These are phyloP conservation scores for Odontamblyopus lacepedii DNA, from an alignment of 2,797 vertebrate species.

Conservation along the genomic window DNA sequence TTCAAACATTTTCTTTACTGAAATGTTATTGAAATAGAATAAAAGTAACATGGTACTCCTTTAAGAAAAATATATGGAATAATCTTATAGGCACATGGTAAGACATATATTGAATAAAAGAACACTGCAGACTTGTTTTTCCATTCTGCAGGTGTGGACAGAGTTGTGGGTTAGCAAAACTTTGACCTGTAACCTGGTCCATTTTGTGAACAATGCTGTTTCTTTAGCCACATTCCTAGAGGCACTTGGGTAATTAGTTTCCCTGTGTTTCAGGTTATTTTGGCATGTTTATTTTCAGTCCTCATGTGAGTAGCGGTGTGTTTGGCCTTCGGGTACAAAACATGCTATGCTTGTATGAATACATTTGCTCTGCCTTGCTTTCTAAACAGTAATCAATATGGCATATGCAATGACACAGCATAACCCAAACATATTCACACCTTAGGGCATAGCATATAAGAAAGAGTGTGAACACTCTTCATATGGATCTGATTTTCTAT, in stretches of 20 bases:
- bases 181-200: background rate
- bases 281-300: background rate
- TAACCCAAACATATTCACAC: slow-evolving; percentile 8
- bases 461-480: background rate
- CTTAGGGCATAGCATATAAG: background rate
- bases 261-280: background rate
- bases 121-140: background rate
- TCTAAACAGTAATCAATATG: slow-evolving; percentile 11
- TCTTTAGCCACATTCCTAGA: background rate
- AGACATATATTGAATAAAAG: background rate
- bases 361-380: background rate
- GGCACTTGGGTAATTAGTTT: background rate
- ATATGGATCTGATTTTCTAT: slow-evolving; percentile 4
- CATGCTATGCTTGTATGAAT: background rate
- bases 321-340: slow-evolving; percentile 3
- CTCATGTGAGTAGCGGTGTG: background rate
- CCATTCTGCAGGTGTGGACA: background rate
- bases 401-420: slow-evolving; percentile 11
- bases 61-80: too few species aligned
- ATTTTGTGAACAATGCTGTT: background rate
- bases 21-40: too few species aligned
- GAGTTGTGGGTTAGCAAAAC: background rate
- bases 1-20: too few species aligned
- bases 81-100: background rate
- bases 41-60: too few species aligned